A percentile compares a stretch with the other conserved stretches of the same genome.
Evolutionary conservation across 2,888 invertebrate genomes (phyloP).

Genomic region (Amphipoea oculea): DNA sequence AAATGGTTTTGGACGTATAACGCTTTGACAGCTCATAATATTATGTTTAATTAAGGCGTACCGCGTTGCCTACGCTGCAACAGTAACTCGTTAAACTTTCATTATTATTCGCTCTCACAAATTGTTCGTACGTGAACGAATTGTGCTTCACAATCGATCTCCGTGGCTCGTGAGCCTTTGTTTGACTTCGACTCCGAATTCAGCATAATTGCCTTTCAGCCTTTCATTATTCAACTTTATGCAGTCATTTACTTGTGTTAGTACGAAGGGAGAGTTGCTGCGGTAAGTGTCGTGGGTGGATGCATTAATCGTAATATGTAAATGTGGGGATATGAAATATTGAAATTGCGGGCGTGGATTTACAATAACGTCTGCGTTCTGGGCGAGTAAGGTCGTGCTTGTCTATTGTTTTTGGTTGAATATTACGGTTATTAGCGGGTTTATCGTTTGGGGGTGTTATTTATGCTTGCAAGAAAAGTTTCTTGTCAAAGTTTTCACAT

Average conservation of each 20-base stretch:
- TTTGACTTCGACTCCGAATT: constrained; percentile 90
- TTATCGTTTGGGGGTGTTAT: constrained; percentile 28
- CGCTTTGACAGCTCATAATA: constrained; percentile 82
- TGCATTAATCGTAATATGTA: constrained; percentile 90
- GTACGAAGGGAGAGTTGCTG: constrained; percentile 88
- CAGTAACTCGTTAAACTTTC: constrained; percentile 88
- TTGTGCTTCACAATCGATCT: constrained; percentile 88
- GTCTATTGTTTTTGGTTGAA: constrained; percentile 71
- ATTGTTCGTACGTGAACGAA: constrained; percentile 89
- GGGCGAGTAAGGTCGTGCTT: constrained; percentile 65
- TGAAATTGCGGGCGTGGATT: constrained; percentile 84
- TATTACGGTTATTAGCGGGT: constrained; percentile 54
- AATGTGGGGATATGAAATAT: constrained; percentile 88
- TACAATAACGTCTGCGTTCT: constrained; percentile 77
- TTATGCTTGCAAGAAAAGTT: neutral
- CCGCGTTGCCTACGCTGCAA: constrained; percentile 76
- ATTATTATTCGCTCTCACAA: constrained; percentile 88
- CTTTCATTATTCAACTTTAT: constrained; percentile 90
- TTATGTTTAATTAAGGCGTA: constrained; percentile 86
- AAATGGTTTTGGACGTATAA: constrained; percentile 72
- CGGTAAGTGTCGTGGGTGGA: constrained; percentile 88
- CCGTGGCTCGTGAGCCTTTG: constrained; percentile 86
- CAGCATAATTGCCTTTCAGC: constrained; percentile 90
- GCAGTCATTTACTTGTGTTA: constrained; percentile 90
- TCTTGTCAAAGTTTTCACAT: neutral